Conservation (phyloP, 2,797 vertebrate genomes). For the Loris lydekkerianus region DNA sequence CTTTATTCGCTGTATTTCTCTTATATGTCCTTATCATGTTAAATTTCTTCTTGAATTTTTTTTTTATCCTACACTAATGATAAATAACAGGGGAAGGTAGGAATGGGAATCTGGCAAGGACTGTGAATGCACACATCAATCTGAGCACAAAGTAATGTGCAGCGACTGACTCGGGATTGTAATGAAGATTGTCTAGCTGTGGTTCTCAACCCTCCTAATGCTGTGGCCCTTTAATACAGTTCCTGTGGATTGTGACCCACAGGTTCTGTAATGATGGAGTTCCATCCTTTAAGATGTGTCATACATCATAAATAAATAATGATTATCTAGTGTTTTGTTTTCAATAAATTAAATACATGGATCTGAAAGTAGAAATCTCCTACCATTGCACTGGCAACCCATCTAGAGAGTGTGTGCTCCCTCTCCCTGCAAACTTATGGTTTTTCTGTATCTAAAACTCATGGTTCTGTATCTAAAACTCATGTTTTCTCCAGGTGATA, state of each 20-base stretch:
- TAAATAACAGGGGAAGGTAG: background rate
- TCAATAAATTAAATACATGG: background rate
- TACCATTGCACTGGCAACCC: background rate
- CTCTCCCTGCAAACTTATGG: background rate
- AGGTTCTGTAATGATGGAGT: background rate
- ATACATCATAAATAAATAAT: background rate
- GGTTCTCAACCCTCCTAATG: too few species aligned
- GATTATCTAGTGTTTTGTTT: background rate
- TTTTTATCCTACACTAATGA: conserved; percentile 40
- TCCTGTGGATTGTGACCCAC: too few species aligned
- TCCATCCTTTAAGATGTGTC: background rate
- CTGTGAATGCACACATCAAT: conserved; percentile 50
- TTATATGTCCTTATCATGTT: conserved; percentile 54
- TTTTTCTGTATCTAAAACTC: background rate
- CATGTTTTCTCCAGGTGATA: background rate
- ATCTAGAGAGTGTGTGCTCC: background rate
- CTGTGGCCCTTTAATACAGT: too few species aligned
- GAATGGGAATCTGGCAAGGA: conserved; percentile 51
- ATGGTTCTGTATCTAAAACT: background rate
- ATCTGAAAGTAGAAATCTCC: background rate
- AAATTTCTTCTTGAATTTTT: conserved; percentile 45
- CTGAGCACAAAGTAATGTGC: conserved; percentile 44
- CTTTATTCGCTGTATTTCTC: conserved; percentile 44
- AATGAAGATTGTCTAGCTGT: conserved; percentile 40
- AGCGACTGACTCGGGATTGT: conserved; percentile 1